Evolutionary conservation across 1,140 invertebrate species (phyloP).

Genomic region (Calephelis virginiensis): DNA sequence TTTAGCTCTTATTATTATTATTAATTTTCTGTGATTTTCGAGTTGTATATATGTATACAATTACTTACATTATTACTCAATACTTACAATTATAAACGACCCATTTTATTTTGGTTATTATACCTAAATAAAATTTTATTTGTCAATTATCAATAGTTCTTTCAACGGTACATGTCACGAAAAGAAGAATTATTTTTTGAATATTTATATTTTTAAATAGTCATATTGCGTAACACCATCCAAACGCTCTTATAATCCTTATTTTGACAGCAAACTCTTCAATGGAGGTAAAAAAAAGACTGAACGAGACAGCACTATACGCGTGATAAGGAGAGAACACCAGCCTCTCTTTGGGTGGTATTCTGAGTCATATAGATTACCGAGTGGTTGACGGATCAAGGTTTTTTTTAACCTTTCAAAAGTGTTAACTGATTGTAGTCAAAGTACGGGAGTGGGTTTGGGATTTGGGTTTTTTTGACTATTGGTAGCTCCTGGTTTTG

Average conservation of each 20-base stretch:
- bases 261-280: constrained; percentile 76
- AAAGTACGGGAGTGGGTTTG: constrained; percentile 7
- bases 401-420: constrained; percentile 29
- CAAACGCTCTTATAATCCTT: constrained; percentile 76
- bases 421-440: constrained; percentile 20
- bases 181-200: neutral
- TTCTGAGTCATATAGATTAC: constrained; percentile 36
- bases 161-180: no score
- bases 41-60: no score
- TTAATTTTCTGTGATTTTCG: no score
- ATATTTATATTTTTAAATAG: neutral
- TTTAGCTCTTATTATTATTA: no score
- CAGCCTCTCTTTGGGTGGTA: constrained; percentile 58
- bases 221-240: constrained; percentile 52
- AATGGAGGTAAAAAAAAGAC: constrained; percentile 63
- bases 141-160: neutral
- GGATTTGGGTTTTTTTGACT: constrained; percentile 4
- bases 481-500: constrained; percentile 10
- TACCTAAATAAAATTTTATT: no score
- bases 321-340: constrained; percentile 34
- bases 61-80: no score
- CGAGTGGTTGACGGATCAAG: constrained; percentile 41
- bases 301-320: constrained; percentile 43
- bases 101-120: no score
- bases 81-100: no score